Percentiles rank a stretch among this genome's conserved stretches.
These are phyloP conservation scores for Thereva nobilitata DNA, from an alignment of 2,888 invertebrate genomes.

Conservation along the genomic window DNA sequence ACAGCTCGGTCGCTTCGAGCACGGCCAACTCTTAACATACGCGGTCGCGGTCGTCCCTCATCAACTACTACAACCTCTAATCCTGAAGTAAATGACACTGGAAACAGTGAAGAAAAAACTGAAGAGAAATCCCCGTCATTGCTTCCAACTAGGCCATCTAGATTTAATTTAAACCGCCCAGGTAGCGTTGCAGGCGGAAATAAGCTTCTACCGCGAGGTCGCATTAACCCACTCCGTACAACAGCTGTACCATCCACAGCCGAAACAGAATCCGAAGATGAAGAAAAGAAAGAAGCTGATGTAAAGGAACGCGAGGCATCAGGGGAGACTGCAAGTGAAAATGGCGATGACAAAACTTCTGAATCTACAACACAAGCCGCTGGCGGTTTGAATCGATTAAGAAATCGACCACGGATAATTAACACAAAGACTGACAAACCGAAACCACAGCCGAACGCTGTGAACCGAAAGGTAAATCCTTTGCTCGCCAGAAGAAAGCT, in stretches of 20 bases:
- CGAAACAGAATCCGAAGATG: constrained; percentile 40
- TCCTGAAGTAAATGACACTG: constrained; percentile 40
- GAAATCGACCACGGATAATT: constrained; percentile 55
- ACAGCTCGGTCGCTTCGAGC: constrained; percentile 51
- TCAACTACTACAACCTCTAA: constrained; percentile 49
- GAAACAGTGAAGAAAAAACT: constrained; percentile 42
- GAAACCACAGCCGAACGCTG: constrained; percentile 46
- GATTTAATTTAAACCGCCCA: constrained; percentile 55
- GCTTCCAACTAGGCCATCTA: constrained; percentile 50
- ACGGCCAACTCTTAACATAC: constrained; percentile 53
- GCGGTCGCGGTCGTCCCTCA: constrained; percentile 54
- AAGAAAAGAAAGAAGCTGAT: constrained; percentile 8
- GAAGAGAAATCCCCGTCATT: constrained; percentile 49
- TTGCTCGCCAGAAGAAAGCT: constrained; percentile 54
- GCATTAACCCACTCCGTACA: constrained; percentile 45
- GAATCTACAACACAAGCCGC: constrained; percentile 35
- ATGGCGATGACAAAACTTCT: constrained; percentile 25
- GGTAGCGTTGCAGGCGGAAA: constrained; percentile 44
- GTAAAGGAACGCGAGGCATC: constrained; percentile 40
- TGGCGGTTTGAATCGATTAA: constrained; percentile 54
- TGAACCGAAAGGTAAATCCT: constrained; percentile 55
- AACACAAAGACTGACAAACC: constrained; percentile 55
- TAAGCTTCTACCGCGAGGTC: constrained; percentile 53
- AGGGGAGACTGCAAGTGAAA: constrained; percentile 15
- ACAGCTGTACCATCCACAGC: constrained; percentile 46